Percentiles rank a stretch among this genome's conserved stretches.
Evolutionary conservation across 2,888 invertebrate species (phyloP).

Genomic region (Heteromyza rotundicornis): DNA sequence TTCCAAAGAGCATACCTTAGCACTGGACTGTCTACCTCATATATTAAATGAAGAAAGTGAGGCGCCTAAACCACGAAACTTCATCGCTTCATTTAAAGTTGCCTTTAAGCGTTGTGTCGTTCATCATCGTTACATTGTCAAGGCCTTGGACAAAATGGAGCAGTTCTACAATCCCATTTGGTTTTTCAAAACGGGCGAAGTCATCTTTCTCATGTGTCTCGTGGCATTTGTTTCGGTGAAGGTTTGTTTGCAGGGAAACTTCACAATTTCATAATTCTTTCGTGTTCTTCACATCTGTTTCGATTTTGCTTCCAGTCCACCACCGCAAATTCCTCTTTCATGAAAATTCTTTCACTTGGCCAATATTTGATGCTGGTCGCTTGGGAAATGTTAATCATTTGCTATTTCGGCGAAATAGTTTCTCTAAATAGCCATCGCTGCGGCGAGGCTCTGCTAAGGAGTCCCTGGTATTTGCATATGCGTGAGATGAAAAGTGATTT

Average conservation of each 20-base stretch:
- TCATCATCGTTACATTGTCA: conserved; percentile 53
- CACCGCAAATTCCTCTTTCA: conserved; percentile 42
- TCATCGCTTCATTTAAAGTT: conserved; percentile 35
- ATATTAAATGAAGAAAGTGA: no score
- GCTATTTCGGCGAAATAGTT: conserved; percentile 51
- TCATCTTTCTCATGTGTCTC: conserved; percentile 53
- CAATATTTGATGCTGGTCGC: conserved; percentile 50
- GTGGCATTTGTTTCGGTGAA: conserved; percentile 55
- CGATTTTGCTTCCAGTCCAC: conserved; percentile 32
- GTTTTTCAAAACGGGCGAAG: conserved; percentile 53
- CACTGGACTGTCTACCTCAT: conserved; percentile 23
- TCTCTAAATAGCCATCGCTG: conserved; percentile 48
- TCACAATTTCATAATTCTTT: neutral
- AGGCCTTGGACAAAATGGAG: conserved; percentile 49
- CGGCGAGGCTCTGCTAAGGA: conserved; percentile 49
- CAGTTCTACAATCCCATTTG: conserved; percentile 54
- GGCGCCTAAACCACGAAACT: conserved; percentile 12
- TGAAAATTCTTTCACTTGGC: conserved; percentile 44
- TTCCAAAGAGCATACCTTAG: conserved; percentile 32
- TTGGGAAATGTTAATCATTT: conserved; percentile 53
- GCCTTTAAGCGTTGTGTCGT: conserved; percentile 46
- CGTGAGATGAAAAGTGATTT: conserved; percentile 44
- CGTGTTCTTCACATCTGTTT: neutral
- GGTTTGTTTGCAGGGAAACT: conserved; percentile 33
- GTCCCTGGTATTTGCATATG: conserved; percentile 50